A percentile compares a stretch with the other conserved stretches of the same genome.
phyloP scores from a whole-genome alignment of 2,797 vertebrate species.

The Schizopygopsis malacanthus region DNA sequence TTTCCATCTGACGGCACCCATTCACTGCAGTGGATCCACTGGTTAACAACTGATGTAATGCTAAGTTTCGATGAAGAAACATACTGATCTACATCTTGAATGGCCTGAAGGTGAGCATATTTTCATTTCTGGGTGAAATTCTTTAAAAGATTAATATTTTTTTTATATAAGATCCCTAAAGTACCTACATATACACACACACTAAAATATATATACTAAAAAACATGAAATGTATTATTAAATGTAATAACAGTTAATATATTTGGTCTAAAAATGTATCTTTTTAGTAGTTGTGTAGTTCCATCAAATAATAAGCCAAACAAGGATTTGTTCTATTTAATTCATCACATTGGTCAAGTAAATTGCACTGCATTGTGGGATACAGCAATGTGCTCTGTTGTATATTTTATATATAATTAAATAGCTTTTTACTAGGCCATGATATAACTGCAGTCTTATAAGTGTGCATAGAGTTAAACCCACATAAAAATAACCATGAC shows the following conservation, averaged over 20 bases:
- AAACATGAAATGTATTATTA: no score
- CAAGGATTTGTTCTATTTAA: background rate
- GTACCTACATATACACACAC: no score
- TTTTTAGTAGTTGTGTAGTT: background rate
- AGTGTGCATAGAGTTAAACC: background rate
- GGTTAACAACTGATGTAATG: background rate
- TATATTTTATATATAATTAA: background rate
- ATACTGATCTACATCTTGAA: background rate
- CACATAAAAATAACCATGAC: background rate
- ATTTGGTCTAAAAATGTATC: background rate
- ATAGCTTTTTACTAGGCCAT: background rate
- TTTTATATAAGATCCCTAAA: no score
- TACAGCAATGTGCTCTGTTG: background rate
- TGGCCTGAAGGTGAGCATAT: background rate
- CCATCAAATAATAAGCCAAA: background rate
- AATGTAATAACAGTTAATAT: background rate
- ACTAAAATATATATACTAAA: no score
- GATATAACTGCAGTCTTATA: background rate
- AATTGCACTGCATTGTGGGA: background rate
- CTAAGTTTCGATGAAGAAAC: background rate
- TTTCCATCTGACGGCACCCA: background rate
- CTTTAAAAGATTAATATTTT: background rate
- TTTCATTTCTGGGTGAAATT: background rate
- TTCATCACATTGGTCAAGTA: background rate
- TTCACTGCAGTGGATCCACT: background rate